Percentiles rank a stretch among this genome's conserved stretches.
Evolutionary conservation across 2,888 invertebrate species (phyloP).

Genomic region (Acronicta alni): DNA sequence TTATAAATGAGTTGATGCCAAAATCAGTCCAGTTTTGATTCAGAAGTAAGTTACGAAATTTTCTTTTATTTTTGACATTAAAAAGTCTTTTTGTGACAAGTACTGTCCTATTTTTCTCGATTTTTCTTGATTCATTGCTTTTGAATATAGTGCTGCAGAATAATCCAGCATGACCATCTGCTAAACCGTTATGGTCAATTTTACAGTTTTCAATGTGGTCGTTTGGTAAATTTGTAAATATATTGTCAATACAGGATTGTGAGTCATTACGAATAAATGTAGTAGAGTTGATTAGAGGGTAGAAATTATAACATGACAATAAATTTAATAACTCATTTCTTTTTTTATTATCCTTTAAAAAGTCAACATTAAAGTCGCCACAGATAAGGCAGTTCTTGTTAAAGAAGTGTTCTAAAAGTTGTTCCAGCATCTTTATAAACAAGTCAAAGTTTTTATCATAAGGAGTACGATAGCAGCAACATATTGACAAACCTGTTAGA

Average conservation of each 20-base stretch:
- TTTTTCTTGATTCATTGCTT: too few relatives aligned
- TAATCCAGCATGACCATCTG: too few relatives aligned
- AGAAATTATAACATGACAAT: conserved; percentile 5
- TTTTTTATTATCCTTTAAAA: background rate
- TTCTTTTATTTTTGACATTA: too few relatives aligned
- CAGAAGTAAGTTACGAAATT: too few relatives aligned
- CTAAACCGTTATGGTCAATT: too few relatives aligned
- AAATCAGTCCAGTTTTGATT: too few relatives aligned
- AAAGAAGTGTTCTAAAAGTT: conserved; percentile 5
- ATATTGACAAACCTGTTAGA: background rate
- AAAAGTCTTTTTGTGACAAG: too few relatives aligned
- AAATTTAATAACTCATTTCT: background rate
- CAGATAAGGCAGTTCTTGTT: conserved; percentile 9
- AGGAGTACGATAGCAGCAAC: conserved; percentile 12
- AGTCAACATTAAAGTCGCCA: conserved; percentile 8
- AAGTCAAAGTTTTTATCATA: conserved; percentile 9
- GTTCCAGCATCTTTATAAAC: conserved; percentile 3
- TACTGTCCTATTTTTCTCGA: too few relatives aligned
- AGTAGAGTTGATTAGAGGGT: background rate
- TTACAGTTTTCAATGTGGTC: too few relatives aligned
- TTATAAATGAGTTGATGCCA: too few relatives aligned
- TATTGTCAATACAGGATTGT: conserved; percentile 3
- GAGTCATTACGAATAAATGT: conserved; percentile 7
- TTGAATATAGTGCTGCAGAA: too few relatives aligned
- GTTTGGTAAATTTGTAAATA: too few relatives aligned